These are phyloP conservation scores for Pleuronectes platessa DNA, from an alignment of 2,113 vertebrate genomes.

Conservation along the genomic window DNA sequence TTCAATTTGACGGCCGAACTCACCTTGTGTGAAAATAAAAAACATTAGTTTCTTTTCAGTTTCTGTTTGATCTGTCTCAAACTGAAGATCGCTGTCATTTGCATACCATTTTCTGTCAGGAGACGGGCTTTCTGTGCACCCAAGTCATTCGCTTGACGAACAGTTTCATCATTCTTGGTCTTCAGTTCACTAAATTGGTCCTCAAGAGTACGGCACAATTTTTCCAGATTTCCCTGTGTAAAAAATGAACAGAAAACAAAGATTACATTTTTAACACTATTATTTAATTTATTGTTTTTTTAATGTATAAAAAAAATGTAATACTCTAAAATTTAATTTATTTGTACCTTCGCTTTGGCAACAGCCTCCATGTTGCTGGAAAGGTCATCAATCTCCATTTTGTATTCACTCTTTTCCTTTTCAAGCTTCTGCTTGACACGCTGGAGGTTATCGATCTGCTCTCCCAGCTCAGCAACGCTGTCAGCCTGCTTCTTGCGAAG, in stretches of 20 bases:
- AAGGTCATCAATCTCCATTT: slow-evolving; percentile 21
- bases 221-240: slow-evolving; percentile 79
- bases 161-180: slow-evolving; percentile 71
- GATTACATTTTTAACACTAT: no score
- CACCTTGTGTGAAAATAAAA: slow-evolving; percentile 53
- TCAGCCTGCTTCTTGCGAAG: slow-evolving; percentile 89
- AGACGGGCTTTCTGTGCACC: slow-evolving; percentile 6
- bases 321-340: background rate
- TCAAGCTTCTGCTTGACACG: slow-evolving; percentile 27
- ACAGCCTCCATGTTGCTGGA: slow-evolving; percentile 29
- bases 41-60: no score
- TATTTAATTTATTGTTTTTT: no score
- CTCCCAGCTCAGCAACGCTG: slow-evolving; percentile 68
- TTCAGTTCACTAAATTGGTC: slow-evolving; percentile 74
- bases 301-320: background rate
- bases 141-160: slow-evolving; percentile 67
- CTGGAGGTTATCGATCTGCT: slow-evolving; percentile 23
- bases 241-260: background rate
- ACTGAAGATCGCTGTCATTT: no score
- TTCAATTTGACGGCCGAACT: no score
- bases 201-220: slow-evolving; percentile 74
- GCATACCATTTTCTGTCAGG: slow-evolving; percentile 70
- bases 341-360: slow-evolving; percentile 16
- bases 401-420: slow-evolving; percentile 20
- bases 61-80: no score